Evolutionary conservation across 2,113 vertebrate species (phyloP), one percentile per base, ranked within the genome.

Genomic region (Corynorhinus townsendii): DNA sequence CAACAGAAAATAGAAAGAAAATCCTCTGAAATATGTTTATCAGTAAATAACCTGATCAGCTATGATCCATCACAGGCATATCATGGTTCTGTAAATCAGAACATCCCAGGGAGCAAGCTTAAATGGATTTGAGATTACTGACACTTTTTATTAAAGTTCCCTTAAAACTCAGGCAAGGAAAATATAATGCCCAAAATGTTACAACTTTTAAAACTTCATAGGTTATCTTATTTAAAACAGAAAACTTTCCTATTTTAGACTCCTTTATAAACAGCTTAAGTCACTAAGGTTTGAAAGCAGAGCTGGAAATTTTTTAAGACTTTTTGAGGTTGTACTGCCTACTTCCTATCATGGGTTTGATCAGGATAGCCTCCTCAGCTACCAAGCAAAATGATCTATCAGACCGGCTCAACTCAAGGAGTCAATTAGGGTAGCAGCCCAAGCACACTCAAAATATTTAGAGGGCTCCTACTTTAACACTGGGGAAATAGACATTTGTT

Each of bases 21-120:
- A 98, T 98, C 98, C 97, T 97, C 96, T 97, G 96, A 98, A 98
- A 98, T 98, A 94, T 95, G 14, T 98, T 98, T 98, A 98, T 98
- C 98, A 98, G 97, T 95, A 97, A 98, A 98, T 98, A 97, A 98
- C 98, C 97, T 97, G 97, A 98, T 98, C 98, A 96, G 92, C 97
- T 96, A 83, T 97, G 97, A 97, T 97, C 96, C 96, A 97, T 98
- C 98, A 96, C 95, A 96, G 84, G 69, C 93, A 97, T 97, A 98
- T 98, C 97, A 93, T 73, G 95, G 94, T 82, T 94, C 88, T 15
- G 93, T 83, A 98, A 96, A 9, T 98, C 97, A 98, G 93, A 71
- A 89, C 92, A 96, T 94, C 92, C 89, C 69, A 97, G 94, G 71
- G 98, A 98, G 95, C 91, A 96, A 96, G 96, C 97, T 98, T 97